Conservation (phyloP, 2,797 vertebrate genomes). For the Chromis chromis region DNA sequence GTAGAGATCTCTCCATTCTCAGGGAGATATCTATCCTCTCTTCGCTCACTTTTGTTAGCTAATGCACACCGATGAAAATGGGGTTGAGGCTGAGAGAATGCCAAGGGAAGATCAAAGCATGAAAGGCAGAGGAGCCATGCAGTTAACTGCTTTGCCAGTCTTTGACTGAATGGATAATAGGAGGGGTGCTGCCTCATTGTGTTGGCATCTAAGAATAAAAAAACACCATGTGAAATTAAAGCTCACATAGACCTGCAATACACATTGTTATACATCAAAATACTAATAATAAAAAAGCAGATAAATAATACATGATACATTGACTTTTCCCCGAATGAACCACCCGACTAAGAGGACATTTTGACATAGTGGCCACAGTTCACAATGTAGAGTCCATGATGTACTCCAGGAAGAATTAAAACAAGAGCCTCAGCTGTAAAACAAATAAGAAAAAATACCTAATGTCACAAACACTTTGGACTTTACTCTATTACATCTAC, state of each 20-base stretch:
- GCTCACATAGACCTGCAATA: constrained; percentile 9
- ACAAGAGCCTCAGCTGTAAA: background rate
- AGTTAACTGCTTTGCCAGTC: constrained; percentile 75
- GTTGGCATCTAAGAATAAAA: constrained; percentile 34
- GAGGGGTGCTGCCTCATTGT: constrained; percentile 37
- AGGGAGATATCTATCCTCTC: constrained; percentile 73
- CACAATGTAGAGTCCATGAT: background rate
- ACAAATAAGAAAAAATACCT: background rate
- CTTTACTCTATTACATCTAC: too few relatives aligned
- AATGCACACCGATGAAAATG: constrained; percentile 74
- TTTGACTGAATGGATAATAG: constrained; percentile 62
- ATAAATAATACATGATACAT: background rate
- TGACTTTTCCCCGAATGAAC: background rate
- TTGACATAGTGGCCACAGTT: background rate
- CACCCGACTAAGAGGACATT: background rate
- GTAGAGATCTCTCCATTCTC: constrained; percentile 74
- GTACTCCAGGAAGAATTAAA: too few relatives aligned
- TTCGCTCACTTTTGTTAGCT: constrained; percentile 75
- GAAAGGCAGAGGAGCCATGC: constrained; percentile 62
- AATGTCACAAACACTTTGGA: too few relatives aligned
- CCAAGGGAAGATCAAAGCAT: constrained; percentile 79
- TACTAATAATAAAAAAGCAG: background rate
- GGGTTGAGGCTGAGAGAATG: constrained; percentile 76
- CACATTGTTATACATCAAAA: background rate
- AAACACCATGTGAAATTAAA: constrained; percentile 32